Percentiles rank a stretch among this genome's conserved stretches.
phyloP scores from a whole-genome alignment of 1,140 invertebrate genomes.

The Theocolax elegans region DNA sequence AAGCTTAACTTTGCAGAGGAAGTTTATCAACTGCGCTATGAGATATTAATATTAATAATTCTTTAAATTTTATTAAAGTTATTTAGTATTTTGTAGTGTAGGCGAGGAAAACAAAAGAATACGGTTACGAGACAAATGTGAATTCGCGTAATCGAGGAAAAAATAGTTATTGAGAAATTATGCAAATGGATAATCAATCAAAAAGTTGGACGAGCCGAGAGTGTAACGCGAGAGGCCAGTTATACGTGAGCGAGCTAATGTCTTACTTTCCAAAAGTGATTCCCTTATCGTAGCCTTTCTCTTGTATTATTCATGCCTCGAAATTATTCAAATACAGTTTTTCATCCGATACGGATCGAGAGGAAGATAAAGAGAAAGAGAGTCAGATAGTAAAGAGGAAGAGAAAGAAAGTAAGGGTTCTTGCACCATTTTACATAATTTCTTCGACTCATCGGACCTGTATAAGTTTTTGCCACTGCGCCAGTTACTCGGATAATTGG shows the following conservation, averaged over 20 bases:
- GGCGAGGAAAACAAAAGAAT: no score
- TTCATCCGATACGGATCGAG: slow-evolving; percentile 23
- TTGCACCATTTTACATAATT: slow-evolving; percentile 21
- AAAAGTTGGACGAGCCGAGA: neutral
- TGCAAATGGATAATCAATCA: slow-evolving; percentile 32
- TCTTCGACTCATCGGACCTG: neutral
- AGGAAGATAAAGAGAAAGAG: neutral
- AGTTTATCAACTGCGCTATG: no score
- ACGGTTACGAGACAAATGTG: no score
- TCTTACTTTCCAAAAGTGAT: slow-evolving; percentile 31
- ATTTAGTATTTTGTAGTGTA: no score
- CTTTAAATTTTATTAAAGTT: no score
- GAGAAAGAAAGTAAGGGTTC: neutral
- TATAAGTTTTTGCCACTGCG: neutral
- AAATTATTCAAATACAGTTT: slow-evolving; percentile 34
- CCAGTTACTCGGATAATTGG: neutral
- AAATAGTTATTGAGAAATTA: slow-evolving; percentile 30
- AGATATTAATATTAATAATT: no score
- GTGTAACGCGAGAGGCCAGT: slow-evolving; percentile 14
- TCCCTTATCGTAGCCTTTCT: slow-evolving; percentile 7
- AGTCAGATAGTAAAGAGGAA: neutral
- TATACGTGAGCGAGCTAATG: slow-evolving; percentile 2
- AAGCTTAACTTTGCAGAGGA: no score
- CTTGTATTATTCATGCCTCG: slow-evolving; percentile 34
- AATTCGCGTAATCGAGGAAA: neutral